Base-by-base conservation (phyloP, 2,888 invertebrate species). In the Epirrita christyi region DNA sequence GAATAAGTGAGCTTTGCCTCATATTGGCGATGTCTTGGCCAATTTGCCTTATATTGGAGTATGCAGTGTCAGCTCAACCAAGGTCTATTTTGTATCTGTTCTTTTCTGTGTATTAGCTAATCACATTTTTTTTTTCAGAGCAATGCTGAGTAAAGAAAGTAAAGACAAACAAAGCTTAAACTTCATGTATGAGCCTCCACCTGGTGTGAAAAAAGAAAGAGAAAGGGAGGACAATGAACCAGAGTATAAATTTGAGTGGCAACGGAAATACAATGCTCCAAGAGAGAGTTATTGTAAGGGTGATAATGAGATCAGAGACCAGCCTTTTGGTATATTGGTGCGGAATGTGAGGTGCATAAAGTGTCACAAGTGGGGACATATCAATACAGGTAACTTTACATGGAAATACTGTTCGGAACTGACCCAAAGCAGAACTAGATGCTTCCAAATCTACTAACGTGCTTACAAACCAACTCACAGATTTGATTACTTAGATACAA, bases 241-340 rank as follows among this genome's bases (percentile, higher is more conserved):
- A 0, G 99, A 99, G 75, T 99, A 97, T 76, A 99, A 99, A 87
- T 99, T 99, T 92, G 99, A 99, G 81, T 99, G 99, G 99, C 99
- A 99, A 86, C 93, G 99, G 43, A 99, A 99, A 83, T 99, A 98
- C 77, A 99, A 99, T 92, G 99, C 99, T 5, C 99, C 99, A 0
- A 93, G 99, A 83, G 99, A 99, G 89, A 98, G 98, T 73, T 99
- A 98, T 83, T 98, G 99, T 75, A 99, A 99, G 85, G 98, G 98
- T 13, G 98, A 99, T 82, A 98, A 98, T 64, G 98, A 98, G 84
- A 99, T 99, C 74, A 93, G 98, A 58, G 99, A 99, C 89, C 99
- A 99, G 84, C 99, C 99, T 0, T 99, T 99, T 93, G 99, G 99
- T 36, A 99, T 99, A 74, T 95, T 98, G 88, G 98, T 99, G 2